phyloP scores from a whole-genome alignment of 2,113 vertebrate species.

The rat (Rattus norvegicus) region DNA sequence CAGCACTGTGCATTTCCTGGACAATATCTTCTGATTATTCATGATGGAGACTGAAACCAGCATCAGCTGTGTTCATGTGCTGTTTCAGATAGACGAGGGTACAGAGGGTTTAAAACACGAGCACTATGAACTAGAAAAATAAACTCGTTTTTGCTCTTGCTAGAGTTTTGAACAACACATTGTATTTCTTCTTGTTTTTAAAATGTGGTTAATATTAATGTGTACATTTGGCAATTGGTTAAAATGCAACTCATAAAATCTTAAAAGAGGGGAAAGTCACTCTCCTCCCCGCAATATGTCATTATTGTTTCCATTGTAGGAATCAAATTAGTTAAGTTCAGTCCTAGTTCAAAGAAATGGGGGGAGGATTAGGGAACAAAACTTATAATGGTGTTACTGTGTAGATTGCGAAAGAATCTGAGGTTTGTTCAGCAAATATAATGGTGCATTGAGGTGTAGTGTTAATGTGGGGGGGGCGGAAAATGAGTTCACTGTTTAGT shows the following conservation, averaged over 20 bases:
- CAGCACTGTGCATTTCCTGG: not conserved
- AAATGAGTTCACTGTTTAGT: constrained; percentile 75
- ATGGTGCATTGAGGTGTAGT: constrained; percentile 74
- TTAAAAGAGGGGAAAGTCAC: not conserved
- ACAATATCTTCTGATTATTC: constrained; percentile 1
- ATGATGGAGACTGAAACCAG: not conserved
- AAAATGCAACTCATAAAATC: constrained; percentile 48
- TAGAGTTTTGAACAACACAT: constrained; percentile 10
- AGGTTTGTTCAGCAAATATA: constrained; percentile 74
- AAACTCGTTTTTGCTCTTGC: not conserved
- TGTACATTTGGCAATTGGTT: constrained; percentile 55
- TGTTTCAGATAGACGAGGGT: constrained; percentile 2
- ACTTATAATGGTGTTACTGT: constrained; percentile 68
- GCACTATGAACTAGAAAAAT: not conserved
- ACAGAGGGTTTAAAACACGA: constrained; percentile 15
- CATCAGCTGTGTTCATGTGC: not conserved
- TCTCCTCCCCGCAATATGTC: not conserved
- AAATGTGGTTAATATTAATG: constrained; percentile 49
- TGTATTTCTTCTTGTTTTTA: constrained; percentile 1
- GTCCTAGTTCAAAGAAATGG: constrained; percentile 71
- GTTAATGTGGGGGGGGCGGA: constrained; percentile 61
- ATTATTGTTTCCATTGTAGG: constrained; percentile 71
- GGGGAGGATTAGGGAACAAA: constrained; percentile 39
- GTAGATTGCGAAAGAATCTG: constrained; percentile 70
- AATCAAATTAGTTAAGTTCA: constrained; percentile 75